Percentiles rank a stretch among this genome's conserved stretches.
These are phyloP conservation scores for Semotilus atromaculatus DNA, from an alignment of 2,797 vertebrate genomes.

Conservation along the genomic window DNA sequence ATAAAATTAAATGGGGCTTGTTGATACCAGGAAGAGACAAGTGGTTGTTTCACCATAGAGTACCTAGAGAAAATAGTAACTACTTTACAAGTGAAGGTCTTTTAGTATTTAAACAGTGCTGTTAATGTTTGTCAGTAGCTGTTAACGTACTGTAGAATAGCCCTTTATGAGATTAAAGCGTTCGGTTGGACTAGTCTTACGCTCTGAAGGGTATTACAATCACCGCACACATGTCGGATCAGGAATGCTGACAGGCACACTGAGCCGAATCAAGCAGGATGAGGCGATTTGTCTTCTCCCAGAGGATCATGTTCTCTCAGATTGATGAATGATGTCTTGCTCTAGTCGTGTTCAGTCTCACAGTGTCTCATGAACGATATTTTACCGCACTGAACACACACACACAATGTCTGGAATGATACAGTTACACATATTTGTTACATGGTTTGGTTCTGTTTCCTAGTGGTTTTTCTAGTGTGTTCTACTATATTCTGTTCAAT, in stretches of 20 bases:
- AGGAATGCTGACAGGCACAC: background rate
- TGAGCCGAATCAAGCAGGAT: background rate
- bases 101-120: background rate
- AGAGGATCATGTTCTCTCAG: constrained; percentile 33
- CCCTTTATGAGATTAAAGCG: constrained; percentile 36
- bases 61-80: background rate
- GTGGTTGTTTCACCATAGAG: background rate
- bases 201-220: constrained; percentile 27
- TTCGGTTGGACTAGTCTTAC: constrained; percentile 34
- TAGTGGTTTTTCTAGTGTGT: background rate
- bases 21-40: background rate
- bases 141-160: background rate
- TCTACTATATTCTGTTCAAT: background rate
- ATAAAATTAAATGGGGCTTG: background rate
- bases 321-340: constrained; percentile 44
- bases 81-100: background rate
- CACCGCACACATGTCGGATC: constrained; percentile 21
- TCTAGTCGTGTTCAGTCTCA: constrained; percentile 19
- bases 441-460: background rate
- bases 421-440: background rate
- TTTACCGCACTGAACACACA: constrained; percentile 56
- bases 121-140: background rate
- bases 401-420: constrained; percentile 5
- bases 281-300: constrained; percentile 28
- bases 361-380: constrained; percentile 44